Evolutionary conservation across 2,113 vertebrate genomes (phyloP).

Genomic region (Crypturellus undulatus): DNA sequence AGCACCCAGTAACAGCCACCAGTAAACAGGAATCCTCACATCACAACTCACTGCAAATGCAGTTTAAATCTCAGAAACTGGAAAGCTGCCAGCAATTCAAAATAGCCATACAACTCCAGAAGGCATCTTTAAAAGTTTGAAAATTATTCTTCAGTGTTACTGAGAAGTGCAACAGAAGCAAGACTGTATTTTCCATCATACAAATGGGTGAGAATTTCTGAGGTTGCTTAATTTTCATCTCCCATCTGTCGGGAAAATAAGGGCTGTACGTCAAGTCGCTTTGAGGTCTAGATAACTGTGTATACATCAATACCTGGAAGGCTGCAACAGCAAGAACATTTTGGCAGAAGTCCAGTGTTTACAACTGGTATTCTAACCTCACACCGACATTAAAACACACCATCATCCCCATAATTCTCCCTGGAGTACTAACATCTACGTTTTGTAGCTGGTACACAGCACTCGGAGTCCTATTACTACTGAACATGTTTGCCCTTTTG

Average conservation of each 20-base stretch:
- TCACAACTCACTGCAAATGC: background rate
- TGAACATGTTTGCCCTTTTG: background rate
- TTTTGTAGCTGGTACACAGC: background rate
- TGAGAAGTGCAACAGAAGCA: background rate
- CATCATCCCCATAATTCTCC: background rate
- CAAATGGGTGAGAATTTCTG: background rate
- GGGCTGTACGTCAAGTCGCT: background rate
- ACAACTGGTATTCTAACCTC: background rate
- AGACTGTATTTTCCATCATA: background rate
- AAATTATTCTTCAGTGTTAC: background rate
- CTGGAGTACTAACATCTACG: background rate
- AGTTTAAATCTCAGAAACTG: background rate
- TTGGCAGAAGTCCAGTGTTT: background rate
- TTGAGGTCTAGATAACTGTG: background rate
- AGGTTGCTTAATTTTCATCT: background rate
- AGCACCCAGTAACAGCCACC: background rate
- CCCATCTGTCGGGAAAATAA: background rate
- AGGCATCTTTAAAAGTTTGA: background rate
- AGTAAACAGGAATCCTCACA: background rate
- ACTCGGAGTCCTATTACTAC: background rate
- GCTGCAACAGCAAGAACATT: background rate
- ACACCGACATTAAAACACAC: background rate
- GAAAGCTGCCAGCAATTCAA: background rate
- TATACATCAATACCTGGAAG: accelerated
- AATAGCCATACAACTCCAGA: background rate